These are phyloP conservation scores for Caenorhabditis japonica DNA, from an alignment of 2,888 invertebrate genomes.

Conservation along the genomic window DNA sequence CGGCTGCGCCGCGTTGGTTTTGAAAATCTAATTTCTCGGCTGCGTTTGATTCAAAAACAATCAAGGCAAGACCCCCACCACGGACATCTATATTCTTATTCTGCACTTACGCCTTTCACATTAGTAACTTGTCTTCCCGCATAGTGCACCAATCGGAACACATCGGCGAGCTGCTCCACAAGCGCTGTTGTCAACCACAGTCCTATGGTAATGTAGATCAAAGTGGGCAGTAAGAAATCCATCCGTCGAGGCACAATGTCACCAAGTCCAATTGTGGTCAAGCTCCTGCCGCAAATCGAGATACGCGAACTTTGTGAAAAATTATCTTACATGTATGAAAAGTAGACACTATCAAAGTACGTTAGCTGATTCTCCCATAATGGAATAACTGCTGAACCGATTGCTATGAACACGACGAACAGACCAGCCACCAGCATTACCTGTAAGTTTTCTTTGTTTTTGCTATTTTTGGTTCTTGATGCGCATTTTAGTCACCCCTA, in stretches of 20 bases:
- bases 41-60: too few species aligned
- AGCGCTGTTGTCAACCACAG: constrained; percentile 75
- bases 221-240: constrained; percentile 73
- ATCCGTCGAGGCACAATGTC: constrained; percentile 74
- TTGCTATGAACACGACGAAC: constrained; percentile 71
- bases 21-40: too few species aligned
- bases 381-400: constrained; percentile 73
- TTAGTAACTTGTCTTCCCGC: constrained; percentile 74
- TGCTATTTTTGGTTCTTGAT: neutral
- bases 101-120: constrained; percentile 73
- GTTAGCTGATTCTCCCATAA: constrained; percentile 74
- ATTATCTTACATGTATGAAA: constrained; percentile 71
- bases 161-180: constrained; percentile 74
- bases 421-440: constrained; percentile 71
- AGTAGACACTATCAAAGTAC: constrained; percentile 75
- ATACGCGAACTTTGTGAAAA: neutral
- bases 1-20: too few species aligned
- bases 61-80: too few species aligned
- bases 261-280: constrained; percentile 74
- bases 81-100: neutral
- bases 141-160: constrained; percentile 74
- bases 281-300: constrained; percentile 56
- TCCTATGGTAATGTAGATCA: constrained; percentile 74
- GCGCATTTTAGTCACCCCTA: too few species aligned
- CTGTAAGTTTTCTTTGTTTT: constrained; percentile 43